Conservation (phyloP, 2,113 vertebrate genomes). For the Muntiacus reevesi region DNA sequence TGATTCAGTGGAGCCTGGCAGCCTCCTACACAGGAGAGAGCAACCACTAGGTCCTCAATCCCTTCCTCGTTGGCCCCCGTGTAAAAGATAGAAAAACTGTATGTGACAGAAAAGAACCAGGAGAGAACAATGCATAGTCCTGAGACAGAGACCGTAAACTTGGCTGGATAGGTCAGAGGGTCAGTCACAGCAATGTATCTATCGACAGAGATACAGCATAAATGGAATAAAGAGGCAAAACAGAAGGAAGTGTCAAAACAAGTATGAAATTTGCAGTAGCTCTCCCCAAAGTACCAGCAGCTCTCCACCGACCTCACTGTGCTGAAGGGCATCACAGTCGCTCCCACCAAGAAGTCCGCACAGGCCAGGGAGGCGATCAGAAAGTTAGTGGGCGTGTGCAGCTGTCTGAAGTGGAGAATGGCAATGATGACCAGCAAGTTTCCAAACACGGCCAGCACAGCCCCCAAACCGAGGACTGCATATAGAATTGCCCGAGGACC, state of each 20-base stretch:
- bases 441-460: constrained; percentile 55
- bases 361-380: constrained; percentile 37
- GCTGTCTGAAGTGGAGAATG: constrained; percentile 67
- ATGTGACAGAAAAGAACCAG: constrained; percentile 53
- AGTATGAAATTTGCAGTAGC: constrained; percentile 66
- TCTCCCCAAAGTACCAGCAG: constrained; percentile 74
- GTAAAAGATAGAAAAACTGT: constrained; percentile 67
- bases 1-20: constrained; percentile 62
- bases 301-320: constrained; percentile 61
- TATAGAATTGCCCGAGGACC: constrained; percentile 25
- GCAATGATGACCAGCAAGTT: constrained; percentile 63
- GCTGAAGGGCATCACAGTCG: constrained; percentile 62
- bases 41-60: constrained; percentile 24
- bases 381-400: constrained; percentile 64
- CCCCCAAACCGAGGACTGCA: not conserved
- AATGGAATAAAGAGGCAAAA: constrained; percentile 66
- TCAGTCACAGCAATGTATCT: constrained; percentile 68
- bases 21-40: constrained; percentile 60
- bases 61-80: constrained; percentile 56
- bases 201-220: constrained; percentile 69
- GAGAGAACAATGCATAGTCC: constrained; percentile 50
- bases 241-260: constrained; percentile 70
- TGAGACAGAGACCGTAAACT: constrained; percentile 49
- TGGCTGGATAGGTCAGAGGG: constrained; percentile 66
- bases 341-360: constrained; percentile 30